Evolutionary conservation across 2,888 invertebrate species (phyloP).

Genomic region (Agrotis clavis): DNA sequence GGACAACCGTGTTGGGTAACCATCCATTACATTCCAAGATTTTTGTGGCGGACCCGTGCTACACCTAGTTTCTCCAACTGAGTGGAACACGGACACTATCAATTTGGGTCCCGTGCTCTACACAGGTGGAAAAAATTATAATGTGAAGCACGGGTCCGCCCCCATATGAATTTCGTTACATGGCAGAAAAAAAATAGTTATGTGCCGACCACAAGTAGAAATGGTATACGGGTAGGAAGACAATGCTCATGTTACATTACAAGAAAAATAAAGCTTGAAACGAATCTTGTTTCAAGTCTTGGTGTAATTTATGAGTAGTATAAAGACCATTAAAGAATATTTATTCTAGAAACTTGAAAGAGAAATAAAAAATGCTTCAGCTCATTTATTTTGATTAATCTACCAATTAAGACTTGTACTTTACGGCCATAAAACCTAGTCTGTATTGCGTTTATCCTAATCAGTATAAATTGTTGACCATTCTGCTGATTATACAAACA

Average conservation of each 20-base stretch:
- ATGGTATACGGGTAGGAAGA: no score
- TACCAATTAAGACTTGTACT: constrained; percentile 27
- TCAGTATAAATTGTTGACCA: constrained; percentile 11
- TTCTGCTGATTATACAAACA: constrained; percentile 21
- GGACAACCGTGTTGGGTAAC: no score
- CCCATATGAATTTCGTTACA: no score
- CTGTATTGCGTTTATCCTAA: constrained; percentile 7
- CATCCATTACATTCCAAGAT: no score
- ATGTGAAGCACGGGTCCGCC: no score
- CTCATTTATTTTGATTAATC: constrained; percentile 44
- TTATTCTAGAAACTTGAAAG: neutral
- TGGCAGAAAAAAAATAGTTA: no score
- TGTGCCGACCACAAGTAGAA: no score
- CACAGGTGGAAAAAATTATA: no score
- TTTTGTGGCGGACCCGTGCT: no score
- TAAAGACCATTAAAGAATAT: constrained; percentile 7
- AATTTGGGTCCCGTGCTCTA: no score
- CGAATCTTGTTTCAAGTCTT: neutral
- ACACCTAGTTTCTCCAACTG: no score
- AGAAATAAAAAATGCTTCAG: neutral
- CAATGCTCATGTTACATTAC: neutral
- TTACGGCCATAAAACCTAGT: constrained; percentile 1
- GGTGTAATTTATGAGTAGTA: neutral
- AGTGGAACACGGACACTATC: no score
- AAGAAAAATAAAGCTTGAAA: neutral